Evolutionary conservation across 2,113 vertebrate species (phyloP).

Genomic region (Gambusia holbrooki): DNA sequence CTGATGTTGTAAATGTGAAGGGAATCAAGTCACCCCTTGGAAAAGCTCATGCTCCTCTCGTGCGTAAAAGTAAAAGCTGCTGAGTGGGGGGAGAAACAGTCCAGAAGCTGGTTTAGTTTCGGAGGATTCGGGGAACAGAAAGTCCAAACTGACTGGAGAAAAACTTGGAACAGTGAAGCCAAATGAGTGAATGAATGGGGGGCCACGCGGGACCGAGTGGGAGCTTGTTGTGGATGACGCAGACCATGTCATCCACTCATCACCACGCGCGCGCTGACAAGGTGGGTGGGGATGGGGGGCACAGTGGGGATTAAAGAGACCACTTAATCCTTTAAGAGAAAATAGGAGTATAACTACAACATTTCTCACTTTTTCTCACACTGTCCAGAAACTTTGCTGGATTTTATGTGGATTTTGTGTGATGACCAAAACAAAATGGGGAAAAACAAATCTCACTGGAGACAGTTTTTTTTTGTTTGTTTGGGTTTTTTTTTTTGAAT

Average conservation of each 20-base stretch:
- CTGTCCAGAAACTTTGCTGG: constrained; percentile 3
- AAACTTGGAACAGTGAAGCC: constrained; percentile 19
- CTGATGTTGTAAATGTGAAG: constrained; percentile 7
- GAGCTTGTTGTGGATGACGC: constrained; percentile 80
- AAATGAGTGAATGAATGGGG: constrained; percentile 55
- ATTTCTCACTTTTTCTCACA: constrained; percentile 33
- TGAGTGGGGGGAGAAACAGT: not conserved
- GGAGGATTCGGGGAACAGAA: not conserved
- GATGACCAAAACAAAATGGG: not conserved
- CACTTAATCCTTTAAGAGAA: constrained; percentile 67
- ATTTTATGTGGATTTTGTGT: not conserved
- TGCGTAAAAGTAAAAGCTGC: constrained; percentile 45
- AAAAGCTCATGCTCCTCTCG: constrained; percentile 34
- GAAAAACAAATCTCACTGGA: too few relatives aligned
- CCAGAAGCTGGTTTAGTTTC: not conserved
- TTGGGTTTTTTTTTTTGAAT: too few relatives aligned
- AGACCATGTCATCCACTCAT: constrained; percentile 83
- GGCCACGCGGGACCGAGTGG: constrained; percentile 82
- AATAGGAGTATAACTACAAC: constrained; percentile 8
- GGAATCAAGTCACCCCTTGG: constrained; percentile 23
- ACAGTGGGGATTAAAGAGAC: constrained; percentile 63
- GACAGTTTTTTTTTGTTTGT: too few relatives aligned
- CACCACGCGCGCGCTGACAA: constrained; percentile 82
- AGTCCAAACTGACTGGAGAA: constrained; percentile 20
- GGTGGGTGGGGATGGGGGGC: not conserved